Conservation (phyloP, 2,888 invertebrate species). For the Caenorhabditis sp. region DNA sequence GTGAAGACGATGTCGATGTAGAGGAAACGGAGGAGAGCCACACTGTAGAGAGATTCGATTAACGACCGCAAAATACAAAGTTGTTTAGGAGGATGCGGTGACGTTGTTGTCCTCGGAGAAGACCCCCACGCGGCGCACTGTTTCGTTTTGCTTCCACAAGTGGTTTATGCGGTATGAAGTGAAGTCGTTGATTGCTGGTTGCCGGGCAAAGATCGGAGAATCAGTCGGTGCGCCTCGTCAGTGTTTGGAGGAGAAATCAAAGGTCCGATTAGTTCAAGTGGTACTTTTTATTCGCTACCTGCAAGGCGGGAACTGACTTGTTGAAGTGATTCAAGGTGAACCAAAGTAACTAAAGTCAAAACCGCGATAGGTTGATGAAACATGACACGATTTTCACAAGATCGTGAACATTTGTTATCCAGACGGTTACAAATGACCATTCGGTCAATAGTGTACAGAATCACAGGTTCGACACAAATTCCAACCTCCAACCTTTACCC, state of each 20-base stretch:
- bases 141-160: constrained; percentile 13
- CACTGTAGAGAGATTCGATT: constrained; percentile 45
- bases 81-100: background rate
- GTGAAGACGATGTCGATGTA: no score
- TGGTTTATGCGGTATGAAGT: constrained; percentile 29
- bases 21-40: constrained; percentile 9
- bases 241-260: constrained; percentile 26
- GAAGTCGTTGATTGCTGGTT: background rate
- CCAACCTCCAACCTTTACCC: background rate
- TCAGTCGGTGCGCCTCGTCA: no score
- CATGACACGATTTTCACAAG: background rate
- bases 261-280: constrained; percentile 54
- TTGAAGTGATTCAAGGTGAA: background rate
- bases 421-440: background rate
- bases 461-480: no score
- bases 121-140: constrained; percentile 1
- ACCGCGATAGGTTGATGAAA: background rate
- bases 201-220: constrained; percentile 50
- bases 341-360: background rate
- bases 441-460: no score
- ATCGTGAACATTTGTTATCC: constrained; percentile 1
- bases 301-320: constrained; percentile 8
- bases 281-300: background rate
- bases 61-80: constrained; percentile 9
- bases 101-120: background rate